Evolutionary conservation across 2,113 vertebrate genomes (phyloP), one percentile per base, ranked within the genome.

Genomic region (Gymnocephalus cernua): DNA sequence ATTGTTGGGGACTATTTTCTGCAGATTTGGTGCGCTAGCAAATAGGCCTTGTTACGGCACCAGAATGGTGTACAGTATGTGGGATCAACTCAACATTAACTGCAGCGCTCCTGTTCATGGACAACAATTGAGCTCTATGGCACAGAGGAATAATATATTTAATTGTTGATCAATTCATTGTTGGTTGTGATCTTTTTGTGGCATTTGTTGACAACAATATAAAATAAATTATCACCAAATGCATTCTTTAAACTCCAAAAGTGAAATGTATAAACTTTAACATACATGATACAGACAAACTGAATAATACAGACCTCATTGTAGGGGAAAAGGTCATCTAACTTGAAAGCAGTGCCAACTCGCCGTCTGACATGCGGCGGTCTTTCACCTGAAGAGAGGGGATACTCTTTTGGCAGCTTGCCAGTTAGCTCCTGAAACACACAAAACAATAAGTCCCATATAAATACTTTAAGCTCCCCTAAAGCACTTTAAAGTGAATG

Each of bases 391-490:
- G 95, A 71, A 0, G 85, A 94, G 82, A 98, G 92, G 0, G 98
- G 98, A 85, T 99, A 99, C 80, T 99, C 98, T 85, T 96, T 96
- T 13, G 98, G 98, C 86, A 99, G 95, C 88, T 95, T 97, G 47
- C 98, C 98, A 0, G 97, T 99, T 59, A 99, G 94, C 86, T 99
- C 97, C 98, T 99, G 79, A 41, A 14, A 76, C 77, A 68, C 57
- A 85, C 69, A 75, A 74, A 82, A 75, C 81, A 82, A 13, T 67
- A 25, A 83, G 56, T 85, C 29, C 21, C 21, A 8, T 2, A 2
- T 41, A 15, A 61, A 77, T 23, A 59, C 6, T 74, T 41, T 41
- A 11, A 41, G 38, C 38, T 41, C 10, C 9, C 38, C 10, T 74
- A 45, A 25, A 79, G 21, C 35, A n/a, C 32, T 38, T n/a, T 51